Evolutionary conservation across 1,140 invertebrate genomes (phyloP), one percentile per base, ranked within the genome.

Genomic region (Diorhabda carinulata): DNA sequence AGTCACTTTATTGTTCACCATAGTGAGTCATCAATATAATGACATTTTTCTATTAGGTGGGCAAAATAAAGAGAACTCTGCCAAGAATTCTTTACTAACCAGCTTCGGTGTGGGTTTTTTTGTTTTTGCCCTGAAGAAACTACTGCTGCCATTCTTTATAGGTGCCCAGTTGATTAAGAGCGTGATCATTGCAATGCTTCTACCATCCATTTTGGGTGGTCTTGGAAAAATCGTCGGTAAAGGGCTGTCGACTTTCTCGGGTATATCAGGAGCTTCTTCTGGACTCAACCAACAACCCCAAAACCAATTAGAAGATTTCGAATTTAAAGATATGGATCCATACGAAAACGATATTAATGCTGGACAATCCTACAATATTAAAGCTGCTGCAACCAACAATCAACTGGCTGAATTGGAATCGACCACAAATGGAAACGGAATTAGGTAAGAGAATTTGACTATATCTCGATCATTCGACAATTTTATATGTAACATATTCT

Each of bases 181-280:
- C 25, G 85, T 93, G 7, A 81, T 93, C 4, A 85, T 94, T 3
- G 91, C 91, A 5, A 87, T 93, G 80, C 92, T 94, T 80, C 82
- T 94, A 74, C 92, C 92, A 2, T 91, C 90, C 65, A 89, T 94
- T 58, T 86, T 94, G 64, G 91, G 91, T 61, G 90, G 90, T 74
- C 85, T 93, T 63, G 91, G 91, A 61, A 92, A 92, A 80, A 86
- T 93, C 58, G 86, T 93, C 60, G 91, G 91, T 44, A 93, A 93
- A 87, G 91, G 90, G 10, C 70, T 82, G 42, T 83, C 82, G 4
- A 78, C 79, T 40, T 80, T 79, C 10, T 78, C 80, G 71, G 84
- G 85, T 10, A 81, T 86, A 9, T 84, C 85, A 4, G 81, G 83
- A 81, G 84, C 77, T 75, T 83, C 79, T 6, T 58, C 84, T 80